phyloP scores from a whole-genome alignment of 1,140 invertebrate genomes.

The Neuroterus valhalla region DNA sequence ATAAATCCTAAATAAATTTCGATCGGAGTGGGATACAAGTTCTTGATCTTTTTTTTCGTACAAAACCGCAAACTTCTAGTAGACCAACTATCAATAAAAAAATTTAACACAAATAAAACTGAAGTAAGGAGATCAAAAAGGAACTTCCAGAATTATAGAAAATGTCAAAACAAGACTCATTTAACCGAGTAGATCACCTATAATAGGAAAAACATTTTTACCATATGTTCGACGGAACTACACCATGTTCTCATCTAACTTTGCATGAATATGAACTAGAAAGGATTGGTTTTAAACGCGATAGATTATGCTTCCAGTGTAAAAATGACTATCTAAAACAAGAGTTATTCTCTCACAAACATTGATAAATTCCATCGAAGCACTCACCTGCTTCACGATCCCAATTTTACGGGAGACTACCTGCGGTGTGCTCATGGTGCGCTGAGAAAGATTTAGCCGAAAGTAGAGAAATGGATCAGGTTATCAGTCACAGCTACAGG shows the following conservation, averaged over 20 bases:
- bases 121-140: background rate
- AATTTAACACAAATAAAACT: background rate
- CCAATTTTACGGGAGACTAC: slow-evolving; percentile 71
- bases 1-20: background rate
- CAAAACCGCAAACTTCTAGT: background rate
- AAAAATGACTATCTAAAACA: background rate
- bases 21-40: background rate
- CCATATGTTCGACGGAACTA: slow-evolving; percentile 25
- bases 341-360: background rate
- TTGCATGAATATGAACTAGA: slow-evolving; percentile 13
- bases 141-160: background rate
- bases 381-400: slow-evolving; percentile 77
- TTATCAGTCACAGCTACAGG: background rate
- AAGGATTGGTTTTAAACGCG: background rate
- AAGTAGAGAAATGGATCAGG: slow-evolving; percentile 16
- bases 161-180: background rate
- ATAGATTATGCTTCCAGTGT: background rate
- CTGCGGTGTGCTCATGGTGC: slow-evolving; percentile 74
- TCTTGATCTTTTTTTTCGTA: background rate
- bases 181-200: background rate
- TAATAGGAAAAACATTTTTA: background rate
- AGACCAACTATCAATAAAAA: slow-evolving; percentile 31
- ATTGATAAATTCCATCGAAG: slow-evolving; percentile 1
- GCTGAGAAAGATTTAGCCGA: slow-evolving; percentile 33
- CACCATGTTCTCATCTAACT: background rate